These are phyloP conservation scores for Orthosia gracilis DNA, from an alignment of 2,888 invertebrate genomes.

Conservation along the genomic window DNA sequence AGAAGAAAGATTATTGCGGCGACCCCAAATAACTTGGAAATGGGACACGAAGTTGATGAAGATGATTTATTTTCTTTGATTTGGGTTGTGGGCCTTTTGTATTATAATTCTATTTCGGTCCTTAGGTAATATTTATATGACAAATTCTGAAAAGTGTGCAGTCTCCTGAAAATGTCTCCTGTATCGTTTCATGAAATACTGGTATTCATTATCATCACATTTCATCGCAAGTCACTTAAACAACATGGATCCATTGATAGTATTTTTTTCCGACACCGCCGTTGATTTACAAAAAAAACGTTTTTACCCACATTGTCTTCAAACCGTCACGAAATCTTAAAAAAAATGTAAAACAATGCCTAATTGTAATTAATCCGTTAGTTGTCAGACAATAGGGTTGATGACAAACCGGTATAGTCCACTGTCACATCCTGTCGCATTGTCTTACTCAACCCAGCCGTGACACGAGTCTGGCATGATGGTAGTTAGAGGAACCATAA, in stretches of 20 bases:
- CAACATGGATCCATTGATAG: neutral
- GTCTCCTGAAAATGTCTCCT: too few relatives aligned
- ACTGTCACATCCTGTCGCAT: slow-evolving; percentile 62
- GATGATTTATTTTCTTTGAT: too few relatives aligned
- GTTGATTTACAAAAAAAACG: neutral
- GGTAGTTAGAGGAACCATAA: slow-evolving; percentile 34
- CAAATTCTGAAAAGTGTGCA: too few relatives aligned
- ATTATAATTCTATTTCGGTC: too few relatives aligned
- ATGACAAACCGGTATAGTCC: slow-evolving; percentile 65
- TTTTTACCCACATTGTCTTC: neutral
- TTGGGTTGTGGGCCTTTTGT: too few relatives aligned
- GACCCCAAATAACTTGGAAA: too few relatives aligned
- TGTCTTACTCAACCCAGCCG: slow-evolving; percentile 63
- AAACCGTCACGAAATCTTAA: slow-evolving; percentile 23
- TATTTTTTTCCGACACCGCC: neutral
- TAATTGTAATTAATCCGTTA: slow-evolving; percentile 64
- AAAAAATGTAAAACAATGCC: slow-evolving; percentile 57
- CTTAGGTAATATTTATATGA: too few relatives aligned
- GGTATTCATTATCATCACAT: neutral
- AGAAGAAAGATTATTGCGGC: too few relatives aligned
- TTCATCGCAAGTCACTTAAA: neutral
- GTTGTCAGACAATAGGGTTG: slow-evolving; percentile 46
- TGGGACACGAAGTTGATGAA: too few relatives aligned
- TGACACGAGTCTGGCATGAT: slow-evolving; percentile 44
- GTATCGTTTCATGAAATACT: neutral